phyloP scores from a whole-genome alignment of 2,888 invertebrate genomes.

The Malthinus seriepunctatus region DNA sequence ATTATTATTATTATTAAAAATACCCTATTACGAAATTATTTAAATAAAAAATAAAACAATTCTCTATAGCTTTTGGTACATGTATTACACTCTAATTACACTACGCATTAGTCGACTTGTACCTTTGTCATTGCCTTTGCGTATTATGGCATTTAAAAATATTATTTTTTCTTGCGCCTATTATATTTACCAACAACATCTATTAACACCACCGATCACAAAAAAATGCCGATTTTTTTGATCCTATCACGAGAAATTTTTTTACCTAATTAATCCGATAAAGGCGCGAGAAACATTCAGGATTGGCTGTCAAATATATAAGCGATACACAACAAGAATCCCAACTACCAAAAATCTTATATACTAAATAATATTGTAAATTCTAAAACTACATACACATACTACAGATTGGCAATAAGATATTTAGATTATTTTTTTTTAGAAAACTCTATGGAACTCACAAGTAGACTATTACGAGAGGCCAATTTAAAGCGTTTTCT shows the following conservation, averaged over 20 bases:
- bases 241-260: background rate
- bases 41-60: constrained; percentile 46
- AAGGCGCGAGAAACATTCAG: constrained; percentile 41
- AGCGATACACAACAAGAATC: constrained; percentile 50
- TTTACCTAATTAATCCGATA: constrained; percentile 5
- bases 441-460: constrained; percentile 54
- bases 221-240: background rate
- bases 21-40: constrained; percentile 40
- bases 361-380: constrained; percentile 54
- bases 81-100: constrained; percentile 40
- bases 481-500: constrained; percentile 48
- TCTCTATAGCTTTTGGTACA: constrained; percentile 48
- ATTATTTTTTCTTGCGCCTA: constrained; percentile 6
- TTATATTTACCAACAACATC: background rate
- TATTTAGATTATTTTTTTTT: constrained; percentile 46
- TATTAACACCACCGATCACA: background rate
- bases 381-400: constrained; percentile 48
- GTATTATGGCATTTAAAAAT: constrained; percentile 30
- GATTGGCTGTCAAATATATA: constrained; percentile 43
- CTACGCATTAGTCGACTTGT: constrained; percentile 39
- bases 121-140: constrained; percentile 33
- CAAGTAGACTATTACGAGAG: constrained; percentile 45
- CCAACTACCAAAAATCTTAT: constrained; percentile 54
- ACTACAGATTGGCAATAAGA: constrained; percentile 55
- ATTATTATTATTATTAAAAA: constrained; percentile 41